Base-by-base conservation (phyloP, 2,113 vertebrate species). In the Bagarius yarrelli region DNA sequence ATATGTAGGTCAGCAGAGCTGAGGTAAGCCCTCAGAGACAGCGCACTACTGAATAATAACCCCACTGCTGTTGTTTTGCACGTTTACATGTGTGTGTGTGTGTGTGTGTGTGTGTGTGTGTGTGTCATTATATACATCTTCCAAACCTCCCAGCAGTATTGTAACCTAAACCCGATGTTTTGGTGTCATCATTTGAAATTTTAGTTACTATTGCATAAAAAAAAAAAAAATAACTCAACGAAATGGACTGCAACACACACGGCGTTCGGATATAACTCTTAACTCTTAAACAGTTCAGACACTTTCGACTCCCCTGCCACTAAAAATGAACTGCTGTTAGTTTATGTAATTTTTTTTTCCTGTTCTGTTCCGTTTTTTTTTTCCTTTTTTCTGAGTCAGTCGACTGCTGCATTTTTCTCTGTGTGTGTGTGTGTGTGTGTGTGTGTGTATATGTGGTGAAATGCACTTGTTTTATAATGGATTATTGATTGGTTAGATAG, bases 391-490 rank as follows among this genome's bases (percentile, higher is more conserved):
- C 36, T 30, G 75, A 55, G 32, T 79, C 52, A n/a, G 79, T 81
- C 21, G 14, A 78, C 52, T 66, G 52, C 56, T 16, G 56, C 50
- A 44, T 75, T 64, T 34, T 75, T 81, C 21, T 84, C 76, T 79
- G 47, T 73, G 63, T 86, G 74, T 27, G 76, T 67, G 79, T 63
- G 70, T 75, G 36, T 74, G 53, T 47, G 44, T 75, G 80, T 79
- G 15, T 83, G 50, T 87, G 81, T 71, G 75, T 27, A 72, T 63
- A 47, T 77, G 89, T 91, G 88, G 80, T 85, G 82, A 94, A 92
- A 91, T 94, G 92, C 91, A 92, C 94, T 94, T 94, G 90, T 94
- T 91, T 94, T 93, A 96, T 97, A 96, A 98, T 96, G 95, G 94
- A 94, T 94, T 96, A 97, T 96, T 97, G 96, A 97, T 96, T 90